Base-by-base conservation (phyloP, 2,113 vertebrate species). In the Upupa epops region DNA sequence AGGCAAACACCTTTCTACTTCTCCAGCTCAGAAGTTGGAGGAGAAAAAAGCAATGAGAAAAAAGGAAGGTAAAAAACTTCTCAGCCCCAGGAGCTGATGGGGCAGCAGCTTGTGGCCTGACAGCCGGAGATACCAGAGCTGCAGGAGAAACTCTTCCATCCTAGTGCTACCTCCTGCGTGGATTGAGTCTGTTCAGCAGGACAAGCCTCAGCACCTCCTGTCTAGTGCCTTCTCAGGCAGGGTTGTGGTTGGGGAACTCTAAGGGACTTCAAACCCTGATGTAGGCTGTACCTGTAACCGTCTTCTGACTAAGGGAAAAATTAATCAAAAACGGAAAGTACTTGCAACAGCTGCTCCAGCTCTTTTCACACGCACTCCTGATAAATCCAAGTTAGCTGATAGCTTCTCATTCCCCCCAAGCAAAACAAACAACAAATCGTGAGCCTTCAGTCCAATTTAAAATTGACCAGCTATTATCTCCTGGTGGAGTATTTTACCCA, bases 161-260 rank as follows among this genome's bases (percentile, higher is more conserved):
- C 55, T 14, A 9, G 16, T 14, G 32, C 56, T 54, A 10, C 52
- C 56, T 81, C 46, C 54, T 31, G 20, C 42, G 25, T 1, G 31
- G 28, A 7, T 12, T 2, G 0, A 17, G 37, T 32, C 31, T 60
- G 37, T 37, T 26, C 25, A 29, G 24, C 58, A 12, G 31, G 36
- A 22, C 42, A 66, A 45, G 29, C 11, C 34, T 26, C 52, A 29
- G 40, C 56, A 52, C 12, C 65, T 40, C 26, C 40, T 15, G 15
- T 0, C 37, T 5, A 21, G 17, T 16, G 15, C 54, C 63, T 69
- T n/a, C 54, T 83, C 61, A 12, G 3, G 17, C 0, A 0, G 48
- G 13, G 24, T 3, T 58, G 10, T 19, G 8, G 8, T 4, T 40
- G 24, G n/a, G 32, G 36, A 40, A 49, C 63, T 8, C 42, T 13